Conservation (phyloP, 64 coral and sea anemone genomes). For the Porites australiensis region DNA sequence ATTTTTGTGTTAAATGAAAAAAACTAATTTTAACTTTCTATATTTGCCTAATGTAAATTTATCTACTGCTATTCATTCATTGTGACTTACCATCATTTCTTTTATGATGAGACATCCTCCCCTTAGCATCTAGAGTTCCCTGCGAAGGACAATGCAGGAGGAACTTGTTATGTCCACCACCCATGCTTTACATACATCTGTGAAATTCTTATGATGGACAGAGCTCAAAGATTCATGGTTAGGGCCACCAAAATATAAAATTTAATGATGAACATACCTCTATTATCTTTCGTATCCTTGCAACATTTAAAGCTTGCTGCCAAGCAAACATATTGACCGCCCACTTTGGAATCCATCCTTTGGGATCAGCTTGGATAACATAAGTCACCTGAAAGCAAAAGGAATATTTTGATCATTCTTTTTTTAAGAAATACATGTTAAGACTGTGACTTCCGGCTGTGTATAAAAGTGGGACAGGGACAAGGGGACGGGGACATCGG, state of each 20-base stretch:
- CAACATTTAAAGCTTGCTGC: constrained; percentile 95
- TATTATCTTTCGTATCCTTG: constrained; percentile 85
- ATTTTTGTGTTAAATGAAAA: no score
- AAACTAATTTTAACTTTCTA: no score
- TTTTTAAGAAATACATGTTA: no score
- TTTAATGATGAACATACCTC: constrained; percentile 47
- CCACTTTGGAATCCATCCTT: constrained; percentile 91
- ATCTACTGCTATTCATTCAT: background rate
- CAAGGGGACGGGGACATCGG: no score
- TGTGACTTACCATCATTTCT: constrained; percentile 67
- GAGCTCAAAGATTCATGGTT: no score
- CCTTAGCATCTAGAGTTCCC: constrained; percentile 76
- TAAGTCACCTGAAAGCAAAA: constrained; percentile 75
- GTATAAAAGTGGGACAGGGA: no score
- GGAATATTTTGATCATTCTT: background rate
- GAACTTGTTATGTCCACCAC: no score
- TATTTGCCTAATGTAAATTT: no score
- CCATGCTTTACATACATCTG: no score
- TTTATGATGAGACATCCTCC: constrained; percentile 76
- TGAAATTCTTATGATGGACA: no score
- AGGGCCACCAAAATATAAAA: background rate
- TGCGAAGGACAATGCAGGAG: background rate
- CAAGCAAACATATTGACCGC: constrained; percentile 96
- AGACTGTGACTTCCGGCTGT: no score
- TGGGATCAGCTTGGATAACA: constrained; percentile 94